phyloP scores from a whole-genome alignment of 2,888 invertebrate genomes.

The Eurois occulta region DNA sequence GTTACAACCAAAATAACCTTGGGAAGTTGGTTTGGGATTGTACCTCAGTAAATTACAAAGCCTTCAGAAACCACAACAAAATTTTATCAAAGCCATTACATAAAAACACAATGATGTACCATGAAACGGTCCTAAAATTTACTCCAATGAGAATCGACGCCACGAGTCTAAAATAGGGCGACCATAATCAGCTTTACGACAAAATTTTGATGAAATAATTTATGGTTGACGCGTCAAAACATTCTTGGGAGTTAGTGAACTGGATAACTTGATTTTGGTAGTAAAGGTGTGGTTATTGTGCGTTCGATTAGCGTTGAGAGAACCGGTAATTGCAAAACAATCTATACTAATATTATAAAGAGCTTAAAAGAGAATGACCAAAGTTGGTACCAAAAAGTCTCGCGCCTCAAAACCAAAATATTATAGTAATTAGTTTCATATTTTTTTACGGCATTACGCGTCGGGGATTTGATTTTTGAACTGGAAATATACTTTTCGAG shows the following conservation, averaged over 20 bases:
- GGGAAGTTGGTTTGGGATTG: neutral
- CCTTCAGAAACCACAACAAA: constrained; percentile 42
- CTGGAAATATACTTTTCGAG: no score
- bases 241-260: constrained; percentile 58
- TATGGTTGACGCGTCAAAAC: constrained; percentile 61
- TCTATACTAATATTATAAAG: no score
- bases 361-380: no score
- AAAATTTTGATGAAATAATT: constrained; percentile 66
- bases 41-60: constrained; percentile 24
- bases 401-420: no score
- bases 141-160: constrained; percentile 42
- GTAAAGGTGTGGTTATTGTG: constrained; percentile 17
- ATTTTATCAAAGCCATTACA: constrained; percentile 40
- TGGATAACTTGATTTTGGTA: constrained; percentile 46
- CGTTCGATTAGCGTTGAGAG: constrained; percentile 2
- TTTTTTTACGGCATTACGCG: no score
- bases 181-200: constrained; percentile 63
- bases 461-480: no score
- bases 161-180: constrained; percentile 32
- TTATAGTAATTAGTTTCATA: no score
- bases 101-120: constrained; percentile 38
- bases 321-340: neutral
- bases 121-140: constrained; percentile 46
- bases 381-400: no score
- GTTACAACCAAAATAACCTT: neutral